Percentiles rank a stretch among this genome's conserved stretches.
Conservation (phyloP, 1,140 invertebrate genomes). For the Drosophila willistoni region DNA sequence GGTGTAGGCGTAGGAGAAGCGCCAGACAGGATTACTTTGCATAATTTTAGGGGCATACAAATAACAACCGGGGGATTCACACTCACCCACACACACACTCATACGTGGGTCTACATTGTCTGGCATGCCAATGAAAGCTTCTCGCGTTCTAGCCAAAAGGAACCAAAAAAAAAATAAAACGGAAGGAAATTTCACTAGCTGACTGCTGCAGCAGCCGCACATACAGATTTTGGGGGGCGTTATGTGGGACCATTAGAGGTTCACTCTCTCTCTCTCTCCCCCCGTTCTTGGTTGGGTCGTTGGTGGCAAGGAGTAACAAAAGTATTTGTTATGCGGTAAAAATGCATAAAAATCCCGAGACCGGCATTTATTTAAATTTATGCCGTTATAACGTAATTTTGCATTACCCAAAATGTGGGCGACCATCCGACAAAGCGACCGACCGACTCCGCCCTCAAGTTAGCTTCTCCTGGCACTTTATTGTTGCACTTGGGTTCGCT, state of each 20-base stretch:
- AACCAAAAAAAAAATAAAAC: slow-evolving; percentile 23
- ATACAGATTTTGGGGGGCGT: slow-evolving; percentile 41
- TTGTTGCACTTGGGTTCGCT: slow-evolving; percentile 52
- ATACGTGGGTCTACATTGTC: slow-evolving; percentile 16
- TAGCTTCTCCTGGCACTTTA: slow-evolving; percentile 62
- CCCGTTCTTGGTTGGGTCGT: background rate
- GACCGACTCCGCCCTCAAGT: slow-evolving; percentile 35
- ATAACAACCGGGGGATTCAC: slow-evolving; percentile 61
- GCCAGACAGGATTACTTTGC: slow-evolving; percentile 76
- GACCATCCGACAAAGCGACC: slow-evolving; percentile 5
- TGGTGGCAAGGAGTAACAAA: slow-evolving; percentile 68
- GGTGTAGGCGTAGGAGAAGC: slow-evolving; percentile 5
- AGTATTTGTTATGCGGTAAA: slow-evolving; percentile 83
- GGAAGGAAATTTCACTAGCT: slow-evolving; percentile 82
- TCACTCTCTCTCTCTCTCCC: background rate
- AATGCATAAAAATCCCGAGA: slow-evolving; percentile 83
- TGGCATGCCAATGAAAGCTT: slow-evolving; percentile 64
- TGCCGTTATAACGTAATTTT: slow-evolving; percentile 82
- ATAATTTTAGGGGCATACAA: slow-evolving; percentile 79
- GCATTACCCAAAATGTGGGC: slow-evolving; percentile 78
- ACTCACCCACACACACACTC: slow-evolving; percentile 4
- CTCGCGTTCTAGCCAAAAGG: slow-evolving; percentile 43
- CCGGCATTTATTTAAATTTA: slow-evolving; percentile 83
- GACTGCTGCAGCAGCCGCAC: slow-evolving; percentile 67
- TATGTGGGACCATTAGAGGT: slow-evolving; percentile 68